Percentiles rank a stretch among this genome's conserved stretches.
These are phyloP conservation scores for Hermetia illucens DNA, from an alignment of 1,140 invertebrate species.

Conservation along the genomic window DNA sequence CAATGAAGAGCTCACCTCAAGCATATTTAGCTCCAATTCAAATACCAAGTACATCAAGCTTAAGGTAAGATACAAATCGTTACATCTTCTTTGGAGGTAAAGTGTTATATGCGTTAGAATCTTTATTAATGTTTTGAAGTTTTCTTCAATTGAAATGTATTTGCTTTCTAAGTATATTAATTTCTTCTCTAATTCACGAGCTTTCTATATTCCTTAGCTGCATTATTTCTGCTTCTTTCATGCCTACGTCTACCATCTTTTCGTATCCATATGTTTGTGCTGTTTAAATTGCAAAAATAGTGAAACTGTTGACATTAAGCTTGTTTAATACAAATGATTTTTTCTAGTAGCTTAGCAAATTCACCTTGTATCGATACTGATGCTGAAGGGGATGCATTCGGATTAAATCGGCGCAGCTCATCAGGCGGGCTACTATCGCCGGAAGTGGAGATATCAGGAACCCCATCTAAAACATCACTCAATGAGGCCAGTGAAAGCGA, in stretches of 20 bases:
- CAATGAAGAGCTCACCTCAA: constrained; percentile 3
- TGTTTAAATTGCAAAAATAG: too few relatives aligned
- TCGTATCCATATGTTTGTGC: too few relatives aligned
- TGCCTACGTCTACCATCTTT: too few relatives aligned
- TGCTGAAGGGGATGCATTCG: constrained; percentile 37
- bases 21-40: constrained; percentile 6
- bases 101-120: not conserved
- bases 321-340: too few relatives aligned
- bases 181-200: not conserved
- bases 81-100: not conserved
- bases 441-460: constrained; percentile 37
- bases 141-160: constrained; percentile 2
- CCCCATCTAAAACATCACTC: constrained; percentile 19
- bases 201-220: not conserved
- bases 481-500: constrained; percentile 59
- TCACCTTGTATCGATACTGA: constrained; percentile 59
- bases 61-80: constrained; percentile 5
- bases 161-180: constrained; percentile 14
- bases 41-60: constrained; percentile 3
- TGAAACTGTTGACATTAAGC: too few relatives aligned
- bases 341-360: constrained; percentile 15
- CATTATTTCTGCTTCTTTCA: not conserved
- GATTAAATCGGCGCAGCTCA: constrained; percentile 55
- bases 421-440: constrained; percentile 65
- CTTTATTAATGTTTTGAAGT: not conserved